Conservation (phyloP, 1,140 invertebrate species). For the Diabrotica undecimpunctata region DNA sequence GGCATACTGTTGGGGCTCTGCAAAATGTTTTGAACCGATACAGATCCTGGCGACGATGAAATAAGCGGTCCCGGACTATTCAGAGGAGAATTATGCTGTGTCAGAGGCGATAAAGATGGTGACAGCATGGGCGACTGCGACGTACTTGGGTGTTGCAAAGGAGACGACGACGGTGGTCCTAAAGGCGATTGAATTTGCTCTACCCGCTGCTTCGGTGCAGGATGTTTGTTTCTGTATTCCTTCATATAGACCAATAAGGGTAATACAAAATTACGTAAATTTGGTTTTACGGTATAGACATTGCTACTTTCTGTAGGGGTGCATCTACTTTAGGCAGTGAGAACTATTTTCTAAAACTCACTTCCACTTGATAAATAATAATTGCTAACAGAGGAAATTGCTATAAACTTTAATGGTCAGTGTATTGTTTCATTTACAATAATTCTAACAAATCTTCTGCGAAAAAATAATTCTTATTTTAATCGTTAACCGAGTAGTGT, state of each 20-base stretch:
- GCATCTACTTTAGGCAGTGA: slow-evolving; percentile 14
- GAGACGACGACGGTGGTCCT: slow-evolving; percentile 44
- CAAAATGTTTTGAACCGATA: slow-evolving; percentile 50
- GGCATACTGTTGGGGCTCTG: slow-evolving; percentile 52
- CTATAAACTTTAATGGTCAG: too few species aligned
- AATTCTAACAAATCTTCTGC: too few species aligned
- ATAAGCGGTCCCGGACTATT: slow-evolving; percentile 58
- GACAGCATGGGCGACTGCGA: slow-evolving; percentile 61
- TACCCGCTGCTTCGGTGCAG: slow-evolving; percentile 40
- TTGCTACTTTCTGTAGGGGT: slow-evolving; percentile 36
- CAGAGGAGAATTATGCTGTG: slow-evolving; percentile 59
- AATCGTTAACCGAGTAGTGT: too few species aligned
- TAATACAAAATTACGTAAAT: slow-evolving; percentile 41
- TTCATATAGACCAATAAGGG: slow-evolving; percentile 49
- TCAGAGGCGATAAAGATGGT: slow-evolving; percentile 44
- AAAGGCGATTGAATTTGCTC: slow-evolving; percentile 40
- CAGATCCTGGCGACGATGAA: slow-evolving; percentile 57
- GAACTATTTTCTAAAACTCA: background rate
- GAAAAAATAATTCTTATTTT: too few species aligned
- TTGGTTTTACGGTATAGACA: slow-evolving; percentile 35
- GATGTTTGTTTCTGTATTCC: slow-evolving; percentile 67
- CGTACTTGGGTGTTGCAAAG: slow-evolving; percentile 46
- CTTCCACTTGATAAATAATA: too few species aligned
- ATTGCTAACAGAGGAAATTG: too few species aligned
- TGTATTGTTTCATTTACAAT: too few species aligned